Evolutionary conservation across 2,797 vertebrate species (phyloP).

Genomic region (Sebastes hubbsi): DNA sequence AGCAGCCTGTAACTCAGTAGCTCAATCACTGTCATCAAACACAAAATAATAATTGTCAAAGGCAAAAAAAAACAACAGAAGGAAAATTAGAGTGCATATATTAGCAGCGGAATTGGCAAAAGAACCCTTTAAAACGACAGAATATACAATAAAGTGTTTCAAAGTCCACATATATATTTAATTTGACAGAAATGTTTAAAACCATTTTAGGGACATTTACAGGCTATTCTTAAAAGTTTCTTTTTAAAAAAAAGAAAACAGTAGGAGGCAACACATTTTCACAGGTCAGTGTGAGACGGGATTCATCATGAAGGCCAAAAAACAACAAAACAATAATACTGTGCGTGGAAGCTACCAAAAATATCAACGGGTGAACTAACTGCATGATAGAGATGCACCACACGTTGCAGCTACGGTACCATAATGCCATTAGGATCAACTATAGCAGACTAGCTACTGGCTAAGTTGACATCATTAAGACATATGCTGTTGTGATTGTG

Average conservation of each 20-base stretch:
- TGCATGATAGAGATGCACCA: slow-evolving; percentile 35
- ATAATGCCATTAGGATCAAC: slow-evolving; percentile 19
- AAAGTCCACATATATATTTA: slow-evolving; percentile 28
- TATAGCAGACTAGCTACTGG: slow-evolving; percentile 45
- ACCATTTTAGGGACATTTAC: slow-evolving; percentile 25
- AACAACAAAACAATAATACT: neutral
- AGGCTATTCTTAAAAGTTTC: slow-evolving; percentile 26
- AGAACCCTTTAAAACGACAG: slow-evolving; percentile 22
- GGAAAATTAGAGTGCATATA: slow-evolving; percentile 3
- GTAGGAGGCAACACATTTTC: slow-evolving; percentile 40
- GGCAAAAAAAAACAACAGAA: slow-evolving; percentile 18
- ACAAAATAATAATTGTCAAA: slow-evolving; percentile 16
- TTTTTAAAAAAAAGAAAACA: slow-evolving; percentile 30
- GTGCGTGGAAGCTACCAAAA: slow-evolving; percentile 14
- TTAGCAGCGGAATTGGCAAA: slow-evolving; percentile 20
- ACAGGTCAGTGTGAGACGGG: slow-evolving; percentile 21
- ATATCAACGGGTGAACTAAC: slow-evolving; percentile 17
- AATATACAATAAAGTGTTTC: slow-evolving; percentile 22
- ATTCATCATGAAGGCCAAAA: slow-evolving; percentile 18
- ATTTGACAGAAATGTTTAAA: slow-evolving; percentile 34
- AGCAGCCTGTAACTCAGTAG: slow-evolving; percentile 4
- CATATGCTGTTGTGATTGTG: slow-evolving; percentile 15
- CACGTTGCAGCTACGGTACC: slow-evolving; percentile 19
- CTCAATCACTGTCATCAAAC: slow-evolving; percentile 14
- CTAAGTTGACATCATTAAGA: slow-evolving; percentile 40